These are phyloP conservation scores for Therioaphis trifolii DNA, from an alignment of 2,888 invertebrate genomes.

Conservation along the genomic window DNA sequence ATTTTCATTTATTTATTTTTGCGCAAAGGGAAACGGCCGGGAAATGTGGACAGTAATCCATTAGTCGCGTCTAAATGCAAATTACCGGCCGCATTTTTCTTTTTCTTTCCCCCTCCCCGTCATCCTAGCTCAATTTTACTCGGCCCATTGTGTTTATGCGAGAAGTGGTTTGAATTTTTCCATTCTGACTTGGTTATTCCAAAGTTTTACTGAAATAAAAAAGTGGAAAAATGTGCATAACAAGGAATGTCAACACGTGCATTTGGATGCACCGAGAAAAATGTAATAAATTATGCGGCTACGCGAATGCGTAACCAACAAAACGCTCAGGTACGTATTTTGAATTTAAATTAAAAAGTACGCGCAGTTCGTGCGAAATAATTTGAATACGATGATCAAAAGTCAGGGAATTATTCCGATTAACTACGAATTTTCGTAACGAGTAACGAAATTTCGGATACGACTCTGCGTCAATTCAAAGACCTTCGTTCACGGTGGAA, in stretches of 20 bases:
- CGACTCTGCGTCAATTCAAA: too few species aligned
- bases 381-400: too few species aligned
- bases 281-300: too few species aligned
- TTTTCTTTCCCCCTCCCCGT: background rate
- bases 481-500: too few species aligned
- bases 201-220: background rate
- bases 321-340: too few species aligned
- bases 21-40: background rate
- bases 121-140: too few species aligned
- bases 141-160: background rate
- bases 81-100: conserved; percentile 11
- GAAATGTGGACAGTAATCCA: background rate
- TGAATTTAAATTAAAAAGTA: too few species aligned
- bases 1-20: background rate
- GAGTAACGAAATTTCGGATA: too few species aligned
- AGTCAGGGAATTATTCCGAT: too few species aligned
- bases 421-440: too few species aligned
- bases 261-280: background rate
- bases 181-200: background rate
- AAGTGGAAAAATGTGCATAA: conserved; percentile 16
- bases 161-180: background rate
- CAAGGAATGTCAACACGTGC: background rate
- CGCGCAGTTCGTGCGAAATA: too few species aligned
- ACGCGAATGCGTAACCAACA: too few species aligned
- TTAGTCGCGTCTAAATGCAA: conserved; percentile 22